Conservation (phyloP, 2,888 invertebrate species). For the Pandemis heparana region DNA sequence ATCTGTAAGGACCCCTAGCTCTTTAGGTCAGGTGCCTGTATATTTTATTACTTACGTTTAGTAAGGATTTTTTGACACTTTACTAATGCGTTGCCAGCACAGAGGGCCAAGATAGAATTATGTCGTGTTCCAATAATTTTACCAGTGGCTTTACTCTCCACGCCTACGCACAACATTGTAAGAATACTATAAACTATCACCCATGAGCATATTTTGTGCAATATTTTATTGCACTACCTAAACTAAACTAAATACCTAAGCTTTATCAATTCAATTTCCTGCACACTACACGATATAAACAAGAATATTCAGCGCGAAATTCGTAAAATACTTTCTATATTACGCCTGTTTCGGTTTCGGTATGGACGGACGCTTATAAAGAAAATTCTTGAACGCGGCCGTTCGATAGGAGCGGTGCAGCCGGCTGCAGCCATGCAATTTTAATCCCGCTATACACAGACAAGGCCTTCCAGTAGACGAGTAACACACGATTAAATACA, state of each 20-base stretch:
- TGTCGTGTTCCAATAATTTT: no score
- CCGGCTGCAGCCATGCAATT: conserved; percentile 62
- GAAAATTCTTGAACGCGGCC: conserved; percentile 40
- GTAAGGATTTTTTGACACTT: no score
- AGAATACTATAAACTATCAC: no score
- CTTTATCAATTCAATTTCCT: background rate
- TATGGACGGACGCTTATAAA: background rate
- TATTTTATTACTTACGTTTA: no score
- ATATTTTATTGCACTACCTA: no score
- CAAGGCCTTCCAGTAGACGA: conserved; percentile 42
- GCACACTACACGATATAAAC: background rate
- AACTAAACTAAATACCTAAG: background rate
- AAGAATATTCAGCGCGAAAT: background rate
- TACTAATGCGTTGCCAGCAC: no score
- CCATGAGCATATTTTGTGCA: no score
- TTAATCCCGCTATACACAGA: conserved; percentile 61
- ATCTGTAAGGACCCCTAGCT: no score
- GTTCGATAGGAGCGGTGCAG: conserved; percentile 49
- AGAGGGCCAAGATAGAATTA: no score
- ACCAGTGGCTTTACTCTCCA: no score
- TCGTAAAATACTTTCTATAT: background rate
- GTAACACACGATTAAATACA: conserved; percentile 40
- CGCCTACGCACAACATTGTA: no score
- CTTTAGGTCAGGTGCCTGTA: no score
- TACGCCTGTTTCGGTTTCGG: background rate